Conservation (phyloP, 2,797 vertebrate genomes). For the Cyprinella venusta region DNA sequence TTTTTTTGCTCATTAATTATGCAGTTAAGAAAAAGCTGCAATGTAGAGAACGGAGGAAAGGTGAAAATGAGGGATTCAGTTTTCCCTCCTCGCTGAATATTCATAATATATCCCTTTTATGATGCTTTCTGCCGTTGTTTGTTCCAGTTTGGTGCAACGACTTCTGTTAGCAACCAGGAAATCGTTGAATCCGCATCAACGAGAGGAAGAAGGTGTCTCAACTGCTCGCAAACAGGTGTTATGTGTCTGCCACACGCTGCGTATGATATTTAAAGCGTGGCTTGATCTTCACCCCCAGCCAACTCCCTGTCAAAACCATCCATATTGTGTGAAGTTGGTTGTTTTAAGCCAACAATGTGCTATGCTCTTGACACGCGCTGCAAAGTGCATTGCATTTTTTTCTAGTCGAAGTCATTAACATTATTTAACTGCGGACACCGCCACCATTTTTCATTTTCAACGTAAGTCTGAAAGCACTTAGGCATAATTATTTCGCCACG, state of each 20-base stretch:
- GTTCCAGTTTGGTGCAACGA: conserved; percentile 81
- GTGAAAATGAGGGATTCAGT: conserved; percentile 86
- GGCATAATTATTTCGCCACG: conserved; percentile 79
- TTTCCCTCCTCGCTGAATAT: conserved; percentile 85
- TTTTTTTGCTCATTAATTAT: conserved; percentile 84
- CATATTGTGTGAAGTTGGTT: conserved; percentile 57
- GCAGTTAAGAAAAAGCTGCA: conserved; percentile 86
- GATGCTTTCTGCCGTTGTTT: conserved; percentile 85
- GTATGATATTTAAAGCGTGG: conserved; percentile 63
- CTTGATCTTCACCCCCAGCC: conserved; percentile 59
- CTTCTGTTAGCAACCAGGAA: conserved; percentile 79
- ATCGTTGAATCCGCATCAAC: conserved; percentile 69
- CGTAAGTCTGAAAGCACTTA: conserved; percentile 77
- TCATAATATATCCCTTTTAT: conserved; percentile 83
- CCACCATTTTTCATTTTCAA: conserved; percentile 70
- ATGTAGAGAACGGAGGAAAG: conserved; percentile 81
- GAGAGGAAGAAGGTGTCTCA: conserved; percentile 67
- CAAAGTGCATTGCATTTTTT: conserved; percentile 49
- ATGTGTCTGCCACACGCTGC: conserved; percentile 53
- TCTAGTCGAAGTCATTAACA: conserved; percentile 64
- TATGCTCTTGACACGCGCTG: conserved; percentile 34
- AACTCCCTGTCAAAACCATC: conserved; percentile 50
- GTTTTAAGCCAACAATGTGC: conserved; percentile 52
- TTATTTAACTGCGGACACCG: conserved; percentile 63
- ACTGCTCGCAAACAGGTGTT: conserved; percentile 57